Percentiles rank a stretch among this genome's conserved stretches.
Conservation (phyloP, 2,888 invertebrate species). For the Xestia sexstrigata region DNA sequence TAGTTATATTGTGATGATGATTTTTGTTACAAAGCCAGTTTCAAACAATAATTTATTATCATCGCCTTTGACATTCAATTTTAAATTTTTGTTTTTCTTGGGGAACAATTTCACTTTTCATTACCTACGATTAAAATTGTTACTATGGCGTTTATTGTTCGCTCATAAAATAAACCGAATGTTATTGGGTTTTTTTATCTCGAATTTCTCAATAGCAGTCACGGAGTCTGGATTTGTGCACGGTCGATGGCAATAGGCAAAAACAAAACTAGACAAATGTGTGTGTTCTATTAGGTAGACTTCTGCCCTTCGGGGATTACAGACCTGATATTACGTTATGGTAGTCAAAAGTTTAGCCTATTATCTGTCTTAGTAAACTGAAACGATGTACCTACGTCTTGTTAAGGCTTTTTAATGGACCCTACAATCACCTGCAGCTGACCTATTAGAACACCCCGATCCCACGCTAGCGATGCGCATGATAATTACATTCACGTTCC, state of each 20-base stretch:
- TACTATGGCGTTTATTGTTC: no score
- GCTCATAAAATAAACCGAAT: no score
- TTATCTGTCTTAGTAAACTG: neutral
- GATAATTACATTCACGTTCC: constrained; percentile 33
- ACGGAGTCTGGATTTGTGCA: neutral
- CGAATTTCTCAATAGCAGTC: no score
- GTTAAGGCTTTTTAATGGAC: neutral
- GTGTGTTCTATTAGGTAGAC: neutral
- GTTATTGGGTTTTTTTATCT: neutral
- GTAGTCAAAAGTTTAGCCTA: neutral
- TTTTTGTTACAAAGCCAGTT: neutral
- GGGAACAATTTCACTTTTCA: no score
- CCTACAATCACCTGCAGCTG: neutral
- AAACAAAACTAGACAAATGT: neutral
- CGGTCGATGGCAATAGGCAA: neutral
- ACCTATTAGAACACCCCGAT: neutral
- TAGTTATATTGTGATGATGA: neutral
- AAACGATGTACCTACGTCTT: no score
- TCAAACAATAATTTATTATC: constrained; percentile 4
- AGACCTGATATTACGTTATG: neutral
- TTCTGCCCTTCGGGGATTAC: neutral
- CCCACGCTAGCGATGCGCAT: neutral
- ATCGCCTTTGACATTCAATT: neutral
- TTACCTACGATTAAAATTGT: no score
- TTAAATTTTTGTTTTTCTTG: no score